Base-by-base conservation (phyloP, 1,140 invertebrate genomes). In the Sitophilus oryzae region DNA sequence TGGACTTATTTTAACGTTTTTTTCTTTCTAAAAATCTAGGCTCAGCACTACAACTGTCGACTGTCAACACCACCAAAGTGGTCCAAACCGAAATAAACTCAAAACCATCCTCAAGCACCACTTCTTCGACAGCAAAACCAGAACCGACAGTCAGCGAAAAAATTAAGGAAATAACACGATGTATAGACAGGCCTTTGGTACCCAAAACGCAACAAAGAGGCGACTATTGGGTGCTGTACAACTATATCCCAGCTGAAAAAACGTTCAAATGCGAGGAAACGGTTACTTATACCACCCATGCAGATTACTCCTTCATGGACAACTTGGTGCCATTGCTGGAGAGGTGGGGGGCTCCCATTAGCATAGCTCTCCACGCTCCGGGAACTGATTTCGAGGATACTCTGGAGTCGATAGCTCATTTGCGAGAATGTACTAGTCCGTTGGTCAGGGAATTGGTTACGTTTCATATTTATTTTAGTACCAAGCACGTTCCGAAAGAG, bases 241-340 rank as follows among this genome's bases (percentile, higher is more conserved):
- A 93, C 74, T 94, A 91, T 68, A 80, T 93, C 44, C 73, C 75
- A 65, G 76, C 82, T 43, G 77, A 80, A 58, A 71, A 73, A 70
- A 91, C 86, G 69, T 86, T 88, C 72, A 88, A 90, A 72, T 93
- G 89, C 68, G 86, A 90, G 71, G 89, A 92, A 71, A 85, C 82
- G 52, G 80, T 96, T 30, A 96, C 93, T 0, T 93, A 93, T 66
- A 93, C 91, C 0, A 95, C 92, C 6, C 92, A 95, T 69, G 90
- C 88, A 1, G 90, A 92, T 65, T 92, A 84, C 68, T 91, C 91
- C 45, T 93, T 93, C 74, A 78, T 95, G 61, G 89, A 93, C 69
- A 94, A 96, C 74, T 75, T 93, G 43, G 81, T 85, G 66, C 88
- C 89, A 25, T 73, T 95, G 60, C 73, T 92, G 58, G 82, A 91